Evolutionary conservation across 2,888 invertebrate genomes (phyloP), one percentile per base, ranked within the genome.

Genomic region (Pycnomerus fuliginosus): DNA sequence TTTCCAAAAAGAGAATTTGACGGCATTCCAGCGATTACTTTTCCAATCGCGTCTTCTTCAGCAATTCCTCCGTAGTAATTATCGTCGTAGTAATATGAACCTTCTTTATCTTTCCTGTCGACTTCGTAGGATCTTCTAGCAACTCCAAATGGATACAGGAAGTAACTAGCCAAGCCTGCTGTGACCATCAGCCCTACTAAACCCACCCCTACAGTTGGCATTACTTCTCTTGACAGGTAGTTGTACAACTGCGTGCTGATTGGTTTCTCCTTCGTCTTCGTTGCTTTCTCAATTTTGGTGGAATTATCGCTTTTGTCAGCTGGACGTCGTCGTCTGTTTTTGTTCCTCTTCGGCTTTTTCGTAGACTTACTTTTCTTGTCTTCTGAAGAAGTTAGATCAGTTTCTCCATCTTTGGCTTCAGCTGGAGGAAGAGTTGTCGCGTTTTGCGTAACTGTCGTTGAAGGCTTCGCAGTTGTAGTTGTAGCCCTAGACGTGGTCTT

Each of bases 141-240:
- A 3, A 80, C 79, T 1, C 83, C 76, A 50, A 87, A 86, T 2
- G 88, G 87, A 71, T 87, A 87, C 12, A 87, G 71, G 66, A 87
- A 84, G 56, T 87, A 85, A 37, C 86, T 84, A 17, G 88, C 88
- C 20, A 88, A 67, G 1, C 88, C 88, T 1, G 85, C 84, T 23
- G 85, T 78, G 45, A 87, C 80, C 46, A 87, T 83, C 25, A 88
- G 68, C 1, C 88, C 87, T 7, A 87, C 80, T 12, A 88, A 71
- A 56, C 88, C 87, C 0, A 87, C 84, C 1, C 88, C 87, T 12
- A 88, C 85, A 16, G 85, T 85, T 1, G 88, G 87, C 84, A 88
- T 87, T 0, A 88, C 84, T 74, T 88, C 87, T 55, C 87, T 76
- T 2, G 87, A 85, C 24, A 88, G 70, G 59, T 85, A 88, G 59